phyloP scores from a whole-genome alignment of 2,888 invertebrate genomes.

The Tachina fera region DNA sequence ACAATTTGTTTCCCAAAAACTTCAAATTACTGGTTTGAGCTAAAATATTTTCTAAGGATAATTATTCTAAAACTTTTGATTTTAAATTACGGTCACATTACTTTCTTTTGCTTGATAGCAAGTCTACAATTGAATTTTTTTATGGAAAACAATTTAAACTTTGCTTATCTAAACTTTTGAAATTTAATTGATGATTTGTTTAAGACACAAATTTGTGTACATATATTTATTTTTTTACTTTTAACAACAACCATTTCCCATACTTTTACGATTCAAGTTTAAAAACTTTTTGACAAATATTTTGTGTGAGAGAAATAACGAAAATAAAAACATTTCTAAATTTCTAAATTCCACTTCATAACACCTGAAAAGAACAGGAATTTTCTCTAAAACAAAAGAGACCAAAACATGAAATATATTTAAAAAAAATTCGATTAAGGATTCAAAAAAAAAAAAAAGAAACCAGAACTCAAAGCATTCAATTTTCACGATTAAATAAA shows the following conservation, averaged over 20 bases:
- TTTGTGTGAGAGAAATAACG: slow-evolving; percentile 18
- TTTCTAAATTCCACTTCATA: slow-evolving; percentile 36
- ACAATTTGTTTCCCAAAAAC: no score
- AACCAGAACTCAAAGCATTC: slow-evolving; percentile 4
- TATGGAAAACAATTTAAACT: no score
- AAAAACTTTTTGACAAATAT: slow-evolving; percentile 52
- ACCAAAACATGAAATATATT: not conserved
- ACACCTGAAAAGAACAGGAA: slow-evolving; percentile 39
- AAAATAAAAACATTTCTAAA: not conserved
- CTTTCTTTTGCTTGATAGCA: no score
- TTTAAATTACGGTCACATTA: no score
- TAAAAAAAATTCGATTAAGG: not conserved
- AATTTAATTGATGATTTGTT: no score
- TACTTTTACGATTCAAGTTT: not conserved
- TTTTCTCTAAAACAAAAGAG: not conserved
- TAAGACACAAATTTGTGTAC: no score
- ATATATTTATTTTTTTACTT: no score
- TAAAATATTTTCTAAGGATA: no score
- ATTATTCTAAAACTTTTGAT: no score
- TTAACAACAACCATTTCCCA: not conserved
- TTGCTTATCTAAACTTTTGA: no score
- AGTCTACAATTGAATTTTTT: no score
- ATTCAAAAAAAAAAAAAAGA: not conserved
- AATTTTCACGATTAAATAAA: slow-evolving; percentile 63
- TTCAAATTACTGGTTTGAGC: no score